Conservation (phyloP, 2,113 vertebrate species). For the Piaya cayana region DNA sequence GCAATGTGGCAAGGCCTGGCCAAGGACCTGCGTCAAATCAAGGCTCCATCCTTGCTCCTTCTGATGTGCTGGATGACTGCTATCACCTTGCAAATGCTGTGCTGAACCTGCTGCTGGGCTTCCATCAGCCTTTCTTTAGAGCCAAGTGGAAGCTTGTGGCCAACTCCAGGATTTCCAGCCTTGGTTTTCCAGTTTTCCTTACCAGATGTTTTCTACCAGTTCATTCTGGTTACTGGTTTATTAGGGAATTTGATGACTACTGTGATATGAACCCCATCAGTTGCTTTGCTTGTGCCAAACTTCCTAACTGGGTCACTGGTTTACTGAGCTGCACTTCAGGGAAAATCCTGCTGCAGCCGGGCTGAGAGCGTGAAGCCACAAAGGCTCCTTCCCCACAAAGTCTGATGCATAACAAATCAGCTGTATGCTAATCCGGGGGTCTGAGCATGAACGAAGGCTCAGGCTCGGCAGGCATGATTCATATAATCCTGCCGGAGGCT, state of each 20-base stretch:
- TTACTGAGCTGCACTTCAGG: not conserved
- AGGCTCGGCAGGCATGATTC: slow-evolving; percentile 10
- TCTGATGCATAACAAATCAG: not conserved
- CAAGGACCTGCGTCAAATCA: not conserved
- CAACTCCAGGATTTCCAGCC: not conserved
- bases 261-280: not conserved
- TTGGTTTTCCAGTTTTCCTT: not conserved
- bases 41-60: not conserved
- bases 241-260: not conserved
- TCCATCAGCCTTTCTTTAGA: not conserved
- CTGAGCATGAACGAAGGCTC: not conserved
- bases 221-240: not conserved
- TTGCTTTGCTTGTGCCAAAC: not conserved
- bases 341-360: not conserved
- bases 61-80: not conserved
- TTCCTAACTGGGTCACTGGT: not conserved
- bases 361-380: not conserved
- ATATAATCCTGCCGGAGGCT: not conserved
- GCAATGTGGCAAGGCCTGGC: not conserved
- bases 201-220: not conserved
- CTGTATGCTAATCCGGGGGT: not conserved
- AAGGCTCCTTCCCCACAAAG: not conserved
- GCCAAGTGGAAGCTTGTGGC: not conserved
- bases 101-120: not conserved
- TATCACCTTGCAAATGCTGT: not conserved